Base-by-base conservation (phyloP, 2,797 vertebrate genomes). In the Meda fulgida region DNA sequence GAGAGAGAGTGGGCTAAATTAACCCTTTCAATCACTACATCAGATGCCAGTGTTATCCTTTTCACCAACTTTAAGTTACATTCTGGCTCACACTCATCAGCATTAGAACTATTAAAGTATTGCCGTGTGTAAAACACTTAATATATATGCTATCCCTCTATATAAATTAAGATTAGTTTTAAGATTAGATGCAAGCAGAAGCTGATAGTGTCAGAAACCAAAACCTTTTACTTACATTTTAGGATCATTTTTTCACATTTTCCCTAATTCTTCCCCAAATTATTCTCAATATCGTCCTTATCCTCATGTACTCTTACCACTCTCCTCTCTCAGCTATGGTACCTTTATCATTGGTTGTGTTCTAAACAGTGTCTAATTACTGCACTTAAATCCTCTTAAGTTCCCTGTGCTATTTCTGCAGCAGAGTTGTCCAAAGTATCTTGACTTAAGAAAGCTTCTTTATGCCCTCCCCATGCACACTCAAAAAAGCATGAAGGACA, bases 321-420 rank as follows among this genome's bases (percentile, higher is more conserved):
- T 94, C 93, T 92, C 19, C 55, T 60, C 38, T 78, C 55, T 70
- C 71, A 63, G 31, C 34, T 66, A 23, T 36, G 26, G 69, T 77
- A 55, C 79, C 38, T 40, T 48, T 29, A 84, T 79, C 77, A 40
- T 60, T 26, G 77, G 66, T 58, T 66, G n/a, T 90, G 87, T 85
- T 88, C 86, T 90, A 94, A 93, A 92, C 89, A 92, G 93, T 94
- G 89, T 91, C 92, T 97, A 97, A 97, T 96, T 96, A 96, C 94
- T 93, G 92, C 92, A 91, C 65, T 88, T 73, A 94, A 99, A 99
- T 99, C 98, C 96, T 97, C 97, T 99, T 99, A 99, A 88, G 91
- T 94, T 90, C 88, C 92, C 89, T 90, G 92, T 94, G 96, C 96
- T 98, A 97, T 97, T 98, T 97, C 93, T 96, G 96, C 94, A 93